Percentiles rank a stretch among this genome's conserved stretches.
phyloP scores from a whole-genome alignment of 2,113 vertebrate species.

The Microtus pennsylvanicus region DNA sequence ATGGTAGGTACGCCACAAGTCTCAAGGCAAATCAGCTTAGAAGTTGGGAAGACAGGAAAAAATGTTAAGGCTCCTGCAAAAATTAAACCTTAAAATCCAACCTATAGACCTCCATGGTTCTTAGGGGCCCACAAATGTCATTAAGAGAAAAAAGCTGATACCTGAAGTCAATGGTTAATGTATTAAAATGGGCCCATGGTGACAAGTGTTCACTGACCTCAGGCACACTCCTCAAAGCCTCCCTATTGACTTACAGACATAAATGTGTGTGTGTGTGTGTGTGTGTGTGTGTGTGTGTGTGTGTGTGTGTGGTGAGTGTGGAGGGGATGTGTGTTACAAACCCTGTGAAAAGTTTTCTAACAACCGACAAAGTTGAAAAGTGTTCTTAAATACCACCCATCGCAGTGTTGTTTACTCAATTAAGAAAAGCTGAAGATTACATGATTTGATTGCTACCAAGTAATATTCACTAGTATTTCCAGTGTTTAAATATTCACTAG shows the following conservation, averaged over 20 bases:
- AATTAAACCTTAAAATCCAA: constrained; percentile 13
- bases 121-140: not conserved
- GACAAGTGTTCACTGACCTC: not conserved
- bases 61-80: not conserved
- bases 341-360: not conserved
- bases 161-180: not conserved
- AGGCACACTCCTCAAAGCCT: not conserved
- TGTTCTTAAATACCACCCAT: not conserved
- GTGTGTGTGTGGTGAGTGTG: not conserved
- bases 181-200: not conserved
- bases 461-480: not conserved
- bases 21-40: not conserved
- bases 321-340: not conserved
- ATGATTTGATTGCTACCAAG: not conserved
- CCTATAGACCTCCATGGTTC: not conserved
- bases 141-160: not conserved
- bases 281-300: not conserved
- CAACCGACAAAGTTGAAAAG: not conserved
- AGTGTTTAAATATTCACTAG: not conserved
- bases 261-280: not conserved
- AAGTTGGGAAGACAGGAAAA: not conserved
- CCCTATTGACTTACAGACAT: too few species aligned
- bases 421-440: not conserved
- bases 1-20: not conserved
- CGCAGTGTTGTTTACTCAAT: not conserved